These are phyloP conservation scores for Melanotaenia nigrans DNA, from an alignment of 2,797 vertebrate genomes.

Conservation along the genomic window DNA sequence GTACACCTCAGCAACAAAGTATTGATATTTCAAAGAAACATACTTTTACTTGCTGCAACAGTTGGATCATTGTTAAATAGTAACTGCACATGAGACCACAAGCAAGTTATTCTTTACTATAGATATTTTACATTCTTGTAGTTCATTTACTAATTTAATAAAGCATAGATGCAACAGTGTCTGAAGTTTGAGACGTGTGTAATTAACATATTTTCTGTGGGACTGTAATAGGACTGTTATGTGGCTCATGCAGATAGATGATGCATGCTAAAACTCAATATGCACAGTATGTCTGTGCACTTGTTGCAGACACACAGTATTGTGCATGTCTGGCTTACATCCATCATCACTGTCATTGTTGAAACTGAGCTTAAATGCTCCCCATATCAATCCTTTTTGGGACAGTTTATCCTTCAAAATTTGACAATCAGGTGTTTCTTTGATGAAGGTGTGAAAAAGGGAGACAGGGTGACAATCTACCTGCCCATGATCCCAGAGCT, in stretches of 20 bases:
- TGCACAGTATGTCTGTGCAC: background rate
- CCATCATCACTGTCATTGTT: background rate
- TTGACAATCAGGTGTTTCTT: background rate
- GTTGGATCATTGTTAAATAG: background rate
- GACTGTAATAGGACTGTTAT: background rate
- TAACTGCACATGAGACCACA: too few species aligned
- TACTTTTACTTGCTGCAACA: too few species aligned
- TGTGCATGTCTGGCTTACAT: background rate
- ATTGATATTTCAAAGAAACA: too few species aligned
- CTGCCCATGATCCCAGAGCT: conserved; percentile 87
- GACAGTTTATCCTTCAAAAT: background rate
- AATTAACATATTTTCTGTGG: background rate
- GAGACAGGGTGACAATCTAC: conserved; percentile 85
- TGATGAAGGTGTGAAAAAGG: conserved; percentile 77
- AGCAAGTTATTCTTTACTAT: too few species aligned
- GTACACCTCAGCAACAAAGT: background rate
- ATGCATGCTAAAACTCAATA: conserved; percentile 1
- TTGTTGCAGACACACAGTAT: conserved; percentile 1
- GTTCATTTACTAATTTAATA: background rate
- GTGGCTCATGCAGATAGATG: background rate
- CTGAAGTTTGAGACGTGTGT: background rate
- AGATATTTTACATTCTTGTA: too few species aligned
- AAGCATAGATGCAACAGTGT: background rate
- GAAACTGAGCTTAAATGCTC: background rate
- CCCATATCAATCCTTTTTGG: background rate